Conservation (phyloP, 64 coral and sea anemone genomes). For the Montipora capricornis region DNA sequence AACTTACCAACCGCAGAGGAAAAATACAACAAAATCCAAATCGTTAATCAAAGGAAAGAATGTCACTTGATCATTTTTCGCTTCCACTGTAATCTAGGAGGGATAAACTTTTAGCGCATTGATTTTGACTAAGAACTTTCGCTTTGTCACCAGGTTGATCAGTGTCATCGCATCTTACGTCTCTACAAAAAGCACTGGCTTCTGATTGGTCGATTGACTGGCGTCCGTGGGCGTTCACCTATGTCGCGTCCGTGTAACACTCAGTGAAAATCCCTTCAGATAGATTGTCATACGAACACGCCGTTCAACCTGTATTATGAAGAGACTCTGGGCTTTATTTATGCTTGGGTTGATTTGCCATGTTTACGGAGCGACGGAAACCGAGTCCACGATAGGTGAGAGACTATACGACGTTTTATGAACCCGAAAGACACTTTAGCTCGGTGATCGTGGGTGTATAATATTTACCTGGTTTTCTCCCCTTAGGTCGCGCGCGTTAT, state of each 20-base stretch:
- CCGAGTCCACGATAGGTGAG: background rate
- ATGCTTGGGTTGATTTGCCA: constrained; percentile 29
- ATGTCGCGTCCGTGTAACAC: constrained; percentile 16
- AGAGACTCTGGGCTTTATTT: constrained; percentile 12
- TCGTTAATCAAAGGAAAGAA: background rate
- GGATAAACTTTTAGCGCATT: background rate
- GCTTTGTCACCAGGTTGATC: constrained; percentile 35
- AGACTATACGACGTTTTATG: background rate
- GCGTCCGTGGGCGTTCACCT: constrained; percentile 30
- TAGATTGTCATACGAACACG: background rate
- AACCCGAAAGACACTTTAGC: background rate
- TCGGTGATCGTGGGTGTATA: background rate
- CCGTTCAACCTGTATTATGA: constrained; percentile 33
- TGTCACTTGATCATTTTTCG: background rate
- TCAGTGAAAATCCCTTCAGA: constrained; percentile 18
- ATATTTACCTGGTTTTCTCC: background rate
- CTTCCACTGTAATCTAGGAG: background rate
- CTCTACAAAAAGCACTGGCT: background rate
- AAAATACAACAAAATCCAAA: background rate
- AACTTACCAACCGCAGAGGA: background rate
- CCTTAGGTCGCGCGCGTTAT: constrained; percentile 34
- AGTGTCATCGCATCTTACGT: constrained; percentile 38
- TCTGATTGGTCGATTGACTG: background rate
- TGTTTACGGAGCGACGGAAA: constrained; percentile 24
- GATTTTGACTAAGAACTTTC: constrained; percentile 18